Percentiles rank a stretch among this genome's conserved stretches.
phyloP scores from a whole-genome alignment of 2,888 invertebrate species.

The Limnephilus marmoratus region DNA sequence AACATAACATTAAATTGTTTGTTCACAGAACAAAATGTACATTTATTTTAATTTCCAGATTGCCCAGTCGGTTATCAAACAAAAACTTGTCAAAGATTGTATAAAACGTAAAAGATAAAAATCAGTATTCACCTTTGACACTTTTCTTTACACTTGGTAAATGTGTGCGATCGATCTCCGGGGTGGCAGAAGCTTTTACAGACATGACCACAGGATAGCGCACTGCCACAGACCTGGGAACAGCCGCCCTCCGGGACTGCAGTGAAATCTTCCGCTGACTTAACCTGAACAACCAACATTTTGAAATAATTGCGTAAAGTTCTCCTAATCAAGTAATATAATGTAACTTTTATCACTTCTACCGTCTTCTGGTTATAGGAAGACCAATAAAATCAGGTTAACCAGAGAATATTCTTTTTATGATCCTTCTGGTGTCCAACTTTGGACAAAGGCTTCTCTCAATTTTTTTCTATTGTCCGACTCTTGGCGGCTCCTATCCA shows the following conservation, averaged over 20 bases:
- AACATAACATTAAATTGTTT: too few species aligned
- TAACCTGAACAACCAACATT: constrained; percentile 68
- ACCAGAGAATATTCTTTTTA: too few species aligned
- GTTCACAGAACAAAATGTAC: too few species aligned
- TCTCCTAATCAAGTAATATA: not conserved
- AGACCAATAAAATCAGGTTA: too few species aligned
- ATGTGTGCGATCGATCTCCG: constrained; percentile 76
- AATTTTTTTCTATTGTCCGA: too few species aligned
- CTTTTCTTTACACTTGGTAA: constrained; percentile 73
- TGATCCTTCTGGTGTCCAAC: too few species aligned
- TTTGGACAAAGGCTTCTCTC: too few species aligned
- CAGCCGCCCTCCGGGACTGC: constrained; percentile 81
- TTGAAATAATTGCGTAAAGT: not conserved
- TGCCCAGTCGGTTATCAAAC: not conserved
- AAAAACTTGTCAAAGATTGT: not conserved
- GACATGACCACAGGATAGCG: constrained; percentile 79
- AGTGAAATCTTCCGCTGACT: constrained; percentile 72
- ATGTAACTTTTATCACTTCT: not conserved
- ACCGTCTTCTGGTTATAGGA: not conserved
- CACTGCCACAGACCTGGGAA: constrained; percentile 73
- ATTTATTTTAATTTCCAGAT: too few species aligned
- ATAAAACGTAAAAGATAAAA: not conserved
- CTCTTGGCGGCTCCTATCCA: too few species aligned
- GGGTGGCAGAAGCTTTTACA: constrained; percentile 81
- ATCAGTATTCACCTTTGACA: constrained; percentile 75